These are phyloP conservation scores for Hiodon tergisus DNA, from an alignment of 2,113 vertebrate genomes.

Conservation along the genomic window DNA sequence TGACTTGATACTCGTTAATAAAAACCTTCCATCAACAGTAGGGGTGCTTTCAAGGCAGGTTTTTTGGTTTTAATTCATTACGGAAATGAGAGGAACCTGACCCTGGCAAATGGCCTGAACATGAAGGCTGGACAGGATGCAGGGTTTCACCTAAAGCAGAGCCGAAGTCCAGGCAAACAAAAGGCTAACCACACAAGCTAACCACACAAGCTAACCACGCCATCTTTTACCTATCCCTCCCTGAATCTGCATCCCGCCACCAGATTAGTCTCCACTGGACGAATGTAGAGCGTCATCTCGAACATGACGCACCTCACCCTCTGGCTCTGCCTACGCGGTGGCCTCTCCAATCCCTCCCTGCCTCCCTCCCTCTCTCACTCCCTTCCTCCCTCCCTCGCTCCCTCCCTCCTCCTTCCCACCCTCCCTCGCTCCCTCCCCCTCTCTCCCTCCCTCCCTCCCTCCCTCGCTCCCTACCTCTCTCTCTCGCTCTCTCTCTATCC, in stretches of 20 bases:
- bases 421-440: not conserved
- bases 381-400: conserved; percentile 28
- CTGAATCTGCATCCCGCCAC: too few relatives aligned
- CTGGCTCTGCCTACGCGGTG: too few relatives aligned
- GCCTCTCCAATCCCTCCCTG: not conserved
- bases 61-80: not conserved
- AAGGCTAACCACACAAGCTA: too few relatives aligned
- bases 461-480: not conserved
- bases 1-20: not conserved
- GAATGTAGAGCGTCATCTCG: too few relatives aligned
- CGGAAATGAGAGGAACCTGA: not conserved
- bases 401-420: too few relatives aligned
- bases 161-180: too few relatives aligned
- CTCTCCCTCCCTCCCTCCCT: not conserved
- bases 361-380: conserved; percentile 23
- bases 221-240: too few relatives aligned
- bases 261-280: too few relatives aligned
- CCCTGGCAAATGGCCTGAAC: not conserved
- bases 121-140: too few relatives aligned
- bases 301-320: too few relatives aligned
- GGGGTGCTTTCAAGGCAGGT: not conserved
- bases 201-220: too few relatives aligned
- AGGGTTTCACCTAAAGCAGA: too few relatives aligned
- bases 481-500: not conserved
- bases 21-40: not conserved